Evolutionary conservation across 2,113 vertebrate genomes (phyloP), one percentile per base, ranked within the genome.

Genomic region (Megalops atlanticus): DNA sequence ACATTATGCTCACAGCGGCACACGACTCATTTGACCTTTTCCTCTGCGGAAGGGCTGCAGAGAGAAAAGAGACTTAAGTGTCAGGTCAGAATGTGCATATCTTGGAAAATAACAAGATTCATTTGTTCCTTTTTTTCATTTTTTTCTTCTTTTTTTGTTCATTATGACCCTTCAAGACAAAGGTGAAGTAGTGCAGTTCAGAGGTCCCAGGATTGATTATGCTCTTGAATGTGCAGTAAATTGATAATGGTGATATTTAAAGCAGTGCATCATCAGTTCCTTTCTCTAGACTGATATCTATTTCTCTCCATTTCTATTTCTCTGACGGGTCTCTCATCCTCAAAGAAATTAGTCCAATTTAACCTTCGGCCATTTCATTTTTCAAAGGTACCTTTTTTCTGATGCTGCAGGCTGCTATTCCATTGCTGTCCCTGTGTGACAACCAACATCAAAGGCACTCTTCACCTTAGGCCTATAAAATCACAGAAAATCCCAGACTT

Each of bases 371-470:
- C 79, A 47, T 45, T 31, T 74, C 24, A 35, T 81, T 84, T 86
- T 73, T 80, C 78, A 84, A 85, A 86, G 85, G 58, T 69, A 85
- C 84, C 80, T 87, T 84, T 86, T 78, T 24, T 47, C 71, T 72
- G 69, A 8, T 41, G 41, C 64, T 14, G 18, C 38, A 39, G 16
- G 58, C 80, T 52, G 79, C 77, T 45, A 72, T 82, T 85, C 76
- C 81, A 54, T 38, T n/a, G n/a, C n/a, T n/a, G n/a, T n/a, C 74
- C 76, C 36, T 18, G 81, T 79, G 54, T 80, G 64, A 85, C 33
- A 74, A 43, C 3, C 64, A 77, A 85, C 77, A 75, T 68, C 71
- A 85, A 85, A 85, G 74, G 5, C 74, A 33, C 84, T n/a, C 16
- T 31, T 41, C 6, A 39, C 41, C 43, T 49, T 49, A 41, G 45